Conservation (phyloP, 2,797 vertebrate species). For the Hypotaenidia okinawae region DNA sequence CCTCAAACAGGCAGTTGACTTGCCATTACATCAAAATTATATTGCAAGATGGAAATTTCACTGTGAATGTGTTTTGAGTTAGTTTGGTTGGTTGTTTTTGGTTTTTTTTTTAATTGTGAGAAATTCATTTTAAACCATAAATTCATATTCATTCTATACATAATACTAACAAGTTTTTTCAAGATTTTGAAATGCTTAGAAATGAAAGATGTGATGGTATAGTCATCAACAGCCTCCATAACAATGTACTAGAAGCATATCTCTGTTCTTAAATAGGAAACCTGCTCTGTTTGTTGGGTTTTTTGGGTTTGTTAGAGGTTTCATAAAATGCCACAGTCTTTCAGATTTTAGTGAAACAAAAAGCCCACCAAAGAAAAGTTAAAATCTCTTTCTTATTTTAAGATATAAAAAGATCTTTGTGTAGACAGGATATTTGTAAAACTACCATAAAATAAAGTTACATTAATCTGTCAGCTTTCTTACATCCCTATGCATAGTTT, state of each 20-base stretch:
- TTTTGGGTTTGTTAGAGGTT: neutral
- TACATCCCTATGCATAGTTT: neutral
- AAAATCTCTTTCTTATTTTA: neutral
- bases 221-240: neutral
- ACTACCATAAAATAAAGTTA: neutral
- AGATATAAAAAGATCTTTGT: neutral
- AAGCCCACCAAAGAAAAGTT: neutral
- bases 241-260: neutral
- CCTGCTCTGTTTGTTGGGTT: neutral
- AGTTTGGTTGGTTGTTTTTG: too few relatives aligned
- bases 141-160: neutral
- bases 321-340: neutral
- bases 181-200: neutral
- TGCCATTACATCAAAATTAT: neutral
- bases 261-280: neutral
- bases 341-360: neutral
- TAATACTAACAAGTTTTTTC: neutral
- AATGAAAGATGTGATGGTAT: neutral
- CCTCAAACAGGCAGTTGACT: neutral
- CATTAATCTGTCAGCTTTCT: neutral
- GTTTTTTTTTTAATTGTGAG: neutral
- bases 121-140: neutral
- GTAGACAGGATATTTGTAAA: neutral
- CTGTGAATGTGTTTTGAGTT: neutral
- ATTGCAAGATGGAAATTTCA: neutral